phyloP scores from a whole-genome alignment of 2,888 invertebrate species.

The Himalopsyche japonica region DNA sequence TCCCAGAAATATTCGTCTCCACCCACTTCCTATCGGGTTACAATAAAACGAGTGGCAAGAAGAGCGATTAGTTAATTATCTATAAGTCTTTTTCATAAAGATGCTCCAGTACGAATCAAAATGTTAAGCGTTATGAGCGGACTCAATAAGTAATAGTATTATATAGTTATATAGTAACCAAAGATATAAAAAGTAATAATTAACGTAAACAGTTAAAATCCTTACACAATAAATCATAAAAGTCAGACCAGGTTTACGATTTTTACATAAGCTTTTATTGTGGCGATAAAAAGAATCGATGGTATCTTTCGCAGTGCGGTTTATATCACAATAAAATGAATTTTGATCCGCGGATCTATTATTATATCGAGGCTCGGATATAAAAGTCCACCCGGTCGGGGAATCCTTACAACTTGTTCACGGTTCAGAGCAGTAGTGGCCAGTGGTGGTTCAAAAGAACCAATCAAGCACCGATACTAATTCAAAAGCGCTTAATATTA shows the following conservation, averaged over 20 bases:
- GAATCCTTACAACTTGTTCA: constrained; percentile 3
- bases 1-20: no score
- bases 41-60: no score
- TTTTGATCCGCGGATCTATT: neutral
- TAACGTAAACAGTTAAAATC: neutral
- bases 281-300: neutral
- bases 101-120: no score
- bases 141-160: no score
- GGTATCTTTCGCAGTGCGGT: neutral
- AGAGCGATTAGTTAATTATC: no score
- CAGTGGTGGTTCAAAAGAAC: neutral
- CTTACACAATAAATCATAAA: neutral
- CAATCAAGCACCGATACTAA: no score
- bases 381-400: neutral
- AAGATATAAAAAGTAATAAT: neutral
- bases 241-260: neutral
- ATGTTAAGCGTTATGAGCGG: no score
- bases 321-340: neutral
- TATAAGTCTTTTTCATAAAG: no score
- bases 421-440: neutral
- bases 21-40: no score
- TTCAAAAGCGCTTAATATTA: no score
- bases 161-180: no score
- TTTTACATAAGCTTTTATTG: neutral
- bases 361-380: neutral